phyloP scores from a whole-genome alignment of 1,140 invertebrate genomes.

The Streblospio benedicti region DNA sequence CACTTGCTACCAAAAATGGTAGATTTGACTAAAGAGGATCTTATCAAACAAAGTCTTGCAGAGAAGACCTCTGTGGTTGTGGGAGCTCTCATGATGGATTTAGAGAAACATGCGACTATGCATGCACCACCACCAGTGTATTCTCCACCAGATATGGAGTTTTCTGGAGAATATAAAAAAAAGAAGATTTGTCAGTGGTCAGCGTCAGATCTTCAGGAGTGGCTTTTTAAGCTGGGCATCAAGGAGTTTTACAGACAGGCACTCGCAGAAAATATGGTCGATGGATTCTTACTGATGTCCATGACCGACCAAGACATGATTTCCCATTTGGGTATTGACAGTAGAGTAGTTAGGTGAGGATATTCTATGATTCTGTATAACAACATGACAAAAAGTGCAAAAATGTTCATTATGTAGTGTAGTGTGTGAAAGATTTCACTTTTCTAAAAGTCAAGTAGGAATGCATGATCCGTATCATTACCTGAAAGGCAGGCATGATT shows the following conservation, averaged over 20 bases:
- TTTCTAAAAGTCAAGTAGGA: too few species aligned
- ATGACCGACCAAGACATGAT: conserved; percentile 43
- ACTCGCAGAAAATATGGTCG: conserved; percentile 41
- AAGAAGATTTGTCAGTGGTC: conserved; percentile 42
- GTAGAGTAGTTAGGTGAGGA: conserved; percentile 28
- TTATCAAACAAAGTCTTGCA: conserved; percentile 32
- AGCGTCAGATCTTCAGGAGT: conserved; percentile 40
- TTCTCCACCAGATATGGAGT: conserved; percentile 32
- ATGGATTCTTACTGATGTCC: conserved; percentile 44
- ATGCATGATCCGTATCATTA: too few species aligned
- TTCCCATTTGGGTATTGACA: conserved; percentile 37
- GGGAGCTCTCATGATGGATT: conserved; percentile 36
- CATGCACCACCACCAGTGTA: conserved; percentile 29
- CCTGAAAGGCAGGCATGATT: too few species aligned
- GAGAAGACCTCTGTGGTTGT: conserved; percentile 43
- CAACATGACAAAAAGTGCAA: too few species aligned
- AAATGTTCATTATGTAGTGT: too few species aligned
- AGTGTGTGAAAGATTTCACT: too few species aligned
- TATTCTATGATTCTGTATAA: too few species aligned
- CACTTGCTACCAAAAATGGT: conserved; percentile 27
- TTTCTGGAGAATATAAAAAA: conserved; percentile 38
- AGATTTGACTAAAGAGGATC: conserved; percentile 28
- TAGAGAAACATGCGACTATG: conserved; percentile 34
- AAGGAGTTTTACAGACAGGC: conserved; percentile 44
- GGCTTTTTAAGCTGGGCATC: conserved; percentile 41